These are phyloP conservation scores for Cygnus buccinator DNA, from an alignment of 2,113 vertebrate species.

Conservation along the genomic window DNA sequence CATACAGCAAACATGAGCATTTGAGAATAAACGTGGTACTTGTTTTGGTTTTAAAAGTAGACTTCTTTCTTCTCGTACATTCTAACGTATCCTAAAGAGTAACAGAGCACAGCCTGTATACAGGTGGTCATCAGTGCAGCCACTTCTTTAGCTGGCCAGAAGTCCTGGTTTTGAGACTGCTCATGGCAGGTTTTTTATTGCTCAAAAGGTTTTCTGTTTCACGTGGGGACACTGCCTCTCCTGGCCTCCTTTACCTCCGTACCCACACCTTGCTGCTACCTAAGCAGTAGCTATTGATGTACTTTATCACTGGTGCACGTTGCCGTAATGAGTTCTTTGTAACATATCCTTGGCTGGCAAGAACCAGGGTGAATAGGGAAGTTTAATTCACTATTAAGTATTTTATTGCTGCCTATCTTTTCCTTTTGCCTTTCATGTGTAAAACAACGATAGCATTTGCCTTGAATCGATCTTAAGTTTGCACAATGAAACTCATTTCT, in stretches of 20 bases:
- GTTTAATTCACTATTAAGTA: background rate
- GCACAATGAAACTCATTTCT: background rate
- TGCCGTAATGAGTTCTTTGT: background rate
- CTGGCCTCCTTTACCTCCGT: background rate
- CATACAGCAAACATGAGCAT: background rate
- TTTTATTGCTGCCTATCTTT: background rate
- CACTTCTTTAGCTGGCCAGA: background rate
- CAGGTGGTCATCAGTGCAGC: background rate
- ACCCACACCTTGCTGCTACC: background rate
- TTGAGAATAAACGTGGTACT: background rate
- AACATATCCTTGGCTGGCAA: background rate
- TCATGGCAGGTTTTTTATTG: accelerated
- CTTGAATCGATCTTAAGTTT: background rate
- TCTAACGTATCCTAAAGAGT: background rate
- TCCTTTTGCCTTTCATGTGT: background rate
- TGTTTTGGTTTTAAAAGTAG: background rate
- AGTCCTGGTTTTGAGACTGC: background rate
- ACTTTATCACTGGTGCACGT: background rate
- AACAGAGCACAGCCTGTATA: background rate
- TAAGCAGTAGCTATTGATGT: background rate
- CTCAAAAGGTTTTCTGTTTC: background rate
- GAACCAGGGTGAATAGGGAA: background rate
- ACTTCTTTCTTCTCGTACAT: background rate
- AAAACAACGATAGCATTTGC: background rate
- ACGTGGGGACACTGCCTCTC: background rate